Conservation (phyloP, 1,140 invertebrate species). For the Argopecten irradians region DNA sequence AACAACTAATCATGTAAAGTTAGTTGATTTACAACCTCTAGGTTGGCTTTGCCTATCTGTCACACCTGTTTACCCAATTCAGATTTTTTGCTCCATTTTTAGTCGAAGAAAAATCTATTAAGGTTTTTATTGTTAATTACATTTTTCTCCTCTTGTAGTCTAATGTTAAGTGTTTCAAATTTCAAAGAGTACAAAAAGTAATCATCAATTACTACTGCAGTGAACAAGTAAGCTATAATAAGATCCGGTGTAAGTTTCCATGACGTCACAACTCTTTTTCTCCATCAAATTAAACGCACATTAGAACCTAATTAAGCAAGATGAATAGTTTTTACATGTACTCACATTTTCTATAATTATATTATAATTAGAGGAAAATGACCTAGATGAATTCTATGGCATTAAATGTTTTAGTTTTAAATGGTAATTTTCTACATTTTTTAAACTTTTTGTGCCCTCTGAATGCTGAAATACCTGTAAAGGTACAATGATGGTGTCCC, state of each 20-base stretch:
- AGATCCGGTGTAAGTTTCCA: background rate
- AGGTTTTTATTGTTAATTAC: constrained; percentile 2
- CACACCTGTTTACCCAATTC: background rate
- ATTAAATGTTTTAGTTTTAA: background rate
- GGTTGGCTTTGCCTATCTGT: background rate
- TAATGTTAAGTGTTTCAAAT: background rate
- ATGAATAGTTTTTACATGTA: background rate
- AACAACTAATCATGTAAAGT: background rate
- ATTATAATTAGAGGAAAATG: background rate
- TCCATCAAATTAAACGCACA: background rate
- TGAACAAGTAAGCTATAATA: background rate
- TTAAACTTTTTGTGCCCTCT: constrained; percentile 11
- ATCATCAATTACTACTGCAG: background rate
- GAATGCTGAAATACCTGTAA: background rate
- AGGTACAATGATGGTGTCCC: background rate
- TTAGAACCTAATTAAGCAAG: background rate
- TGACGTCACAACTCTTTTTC: background rate
- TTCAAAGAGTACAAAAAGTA: constrained; percentile 18
- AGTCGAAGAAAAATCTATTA: background rate
- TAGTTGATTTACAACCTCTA: constrained; percentile 2
- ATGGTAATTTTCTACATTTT: background rate
- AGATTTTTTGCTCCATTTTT: background rate
- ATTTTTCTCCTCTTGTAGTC: background rate
- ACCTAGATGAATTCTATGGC: background rate
- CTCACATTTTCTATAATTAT: background rate